Evolutionary conservation across 2,888 invertebrate genomes (phyloP), one percentile per base, ranked within the genome.

Genomic region (Agonum fuliginosum): DNA sequence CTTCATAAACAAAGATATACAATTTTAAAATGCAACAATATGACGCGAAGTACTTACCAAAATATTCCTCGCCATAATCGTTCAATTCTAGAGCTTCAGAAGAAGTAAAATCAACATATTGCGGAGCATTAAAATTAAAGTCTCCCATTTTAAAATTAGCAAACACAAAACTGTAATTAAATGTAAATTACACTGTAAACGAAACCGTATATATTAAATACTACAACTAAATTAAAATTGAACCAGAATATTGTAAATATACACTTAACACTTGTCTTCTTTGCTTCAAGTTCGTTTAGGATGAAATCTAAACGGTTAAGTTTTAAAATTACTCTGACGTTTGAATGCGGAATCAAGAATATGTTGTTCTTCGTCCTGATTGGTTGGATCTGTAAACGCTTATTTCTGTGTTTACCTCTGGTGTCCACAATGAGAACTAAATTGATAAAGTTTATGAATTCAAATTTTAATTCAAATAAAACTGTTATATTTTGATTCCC

Each of bases 31-130:
- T 17, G n/a, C n/a, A 37, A 67, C 30, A 10, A 10, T 10, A 37
- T 37, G 41, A 22, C n/a, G n/a, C n/a, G n/a, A n/a, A n/a, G 58
- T 54, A 77, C 51, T 67, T 78, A 80, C 80, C 80, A 73, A 80
- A 80, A 65, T 79, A 80, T 8, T 70, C 51, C 17, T 80, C 79
- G 4, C 67, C 62, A 14, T 69, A 70, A 69, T 73, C 43, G 10
- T 41, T 46, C n/a, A 78, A 46, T 34, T 78, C 78, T 14, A 54
- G 20, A 10, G 30, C 70, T 22, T 43, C 20, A 14, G 71, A 46
- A 10, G 51, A 70, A 3, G 78, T 20, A 46, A 79, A 79, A 51
- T 79, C 78, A 12, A 78, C 30, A 43, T 62, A 80, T 27, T 79
- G 78, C 1, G 80, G 80, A 14, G 78, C 80, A 54, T 78, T 62